These are phyloP conservation scores for Patella vulgata DNA, from an alignment of 1,140 invertebrate genomes.

Conservation along the genomic window DNA sequence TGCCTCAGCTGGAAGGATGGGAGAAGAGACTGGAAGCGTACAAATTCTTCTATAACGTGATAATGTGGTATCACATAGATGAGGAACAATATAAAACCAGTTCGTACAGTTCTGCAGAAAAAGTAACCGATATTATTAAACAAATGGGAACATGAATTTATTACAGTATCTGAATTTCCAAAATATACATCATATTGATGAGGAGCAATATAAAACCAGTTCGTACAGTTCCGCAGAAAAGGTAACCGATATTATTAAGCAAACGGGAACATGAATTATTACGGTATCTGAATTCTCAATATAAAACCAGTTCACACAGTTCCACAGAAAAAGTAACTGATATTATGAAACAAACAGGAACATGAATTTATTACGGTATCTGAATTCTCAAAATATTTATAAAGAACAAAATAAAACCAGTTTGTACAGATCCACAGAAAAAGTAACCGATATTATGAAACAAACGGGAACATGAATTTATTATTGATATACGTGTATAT, in stretches of 20 bases:
- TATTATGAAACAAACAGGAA: conserved; percentile 3
- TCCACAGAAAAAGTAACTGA: conserved; percentile 7
- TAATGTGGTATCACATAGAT: conserved; percentile 16
- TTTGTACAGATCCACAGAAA: neutral
- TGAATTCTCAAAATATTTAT: too few species aligned
- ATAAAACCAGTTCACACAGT: neutral
- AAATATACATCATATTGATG: conserved; percentile 15
- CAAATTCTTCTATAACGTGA: conserved; percentile 16
- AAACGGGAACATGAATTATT: too few species aligned
- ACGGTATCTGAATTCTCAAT: too few species aligned
- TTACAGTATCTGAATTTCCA: too few species aligned
- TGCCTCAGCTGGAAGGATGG: neutral
- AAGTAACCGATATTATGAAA: conserved; percentile 10
- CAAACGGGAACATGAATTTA: too few species aligned
- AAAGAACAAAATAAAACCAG: conserved; percentile 1
- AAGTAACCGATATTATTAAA: conserved; percentile 10
- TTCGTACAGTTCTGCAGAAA: neutral
- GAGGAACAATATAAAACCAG: conserved; percentile 4
- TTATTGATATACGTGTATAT: too few species aligned
- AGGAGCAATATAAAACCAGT: conserved; percentile 1
- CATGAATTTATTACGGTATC: too few species aligned
- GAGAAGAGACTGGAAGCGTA: conserved; percentile 17
- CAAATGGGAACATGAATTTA: too few species aligned
- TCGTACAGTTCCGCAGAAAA: neutral
- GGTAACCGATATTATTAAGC: conserved; percentile 9